These are phyloP conservation scores for Myiotriccus ornatus DNA, from an alignment of 2,797 vertebrate genomes.

Conservation along the genomic window DNA sequence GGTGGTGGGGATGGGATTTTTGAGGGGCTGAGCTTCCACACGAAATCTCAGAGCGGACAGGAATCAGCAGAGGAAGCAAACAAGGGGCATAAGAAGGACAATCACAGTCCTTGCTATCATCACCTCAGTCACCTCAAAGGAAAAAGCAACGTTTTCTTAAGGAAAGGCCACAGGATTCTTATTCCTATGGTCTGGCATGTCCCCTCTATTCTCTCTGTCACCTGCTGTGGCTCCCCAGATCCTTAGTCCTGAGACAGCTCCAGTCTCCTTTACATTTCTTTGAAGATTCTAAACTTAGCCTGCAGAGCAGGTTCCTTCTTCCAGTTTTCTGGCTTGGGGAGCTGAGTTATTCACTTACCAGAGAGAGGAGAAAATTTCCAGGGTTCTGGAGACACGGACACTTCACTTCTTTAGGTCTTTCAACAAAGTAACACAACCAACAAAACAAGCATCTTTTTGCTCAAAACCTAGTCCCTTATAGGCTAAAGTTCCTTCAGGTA, in stretches of 20 bases:
- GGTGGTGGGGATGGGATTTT: not conserved
- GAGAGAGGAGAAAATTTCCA: not conserved
- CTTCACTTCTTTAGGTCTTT: not conserved
- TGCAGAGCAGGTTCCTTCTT: constrained; percentile 22
- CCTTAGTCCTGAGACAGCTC: not conserved
- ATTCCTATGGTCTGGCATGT: not conserved
- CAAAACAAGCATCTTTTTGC: not conserved
- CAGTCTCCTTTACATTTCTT: constrained; percentile 2
- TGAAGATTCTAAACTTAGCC: not conserved
- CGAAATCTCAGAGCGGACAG: not conserved
- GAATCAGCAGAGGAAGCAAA: not conserved
- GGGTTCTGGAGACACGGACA: not conserved
- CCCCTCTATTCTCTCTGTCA: not conserved
- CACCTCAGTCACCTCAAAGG: not conserved
- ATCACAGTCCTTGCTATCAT: not conserved
- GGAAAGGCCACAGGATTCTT: not conserved
- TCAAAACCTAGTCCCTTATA: not conserved
- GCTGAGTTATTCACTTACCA: not conserved
- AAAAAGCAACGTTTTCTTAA: not conserved
- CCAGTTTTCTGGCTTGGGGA: not conserved
- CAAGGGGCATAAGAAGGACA: not conserved
- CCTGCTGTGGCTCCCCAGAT: not conserved
- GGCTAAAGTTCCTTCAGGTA: not conserved
- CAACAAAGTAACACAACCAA: not conserved
- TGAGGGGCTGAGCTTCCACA: not conserved